Conservation (phyloP, 92 coral and sea anemone species). For the Phymanthus crucifer region DNA sequence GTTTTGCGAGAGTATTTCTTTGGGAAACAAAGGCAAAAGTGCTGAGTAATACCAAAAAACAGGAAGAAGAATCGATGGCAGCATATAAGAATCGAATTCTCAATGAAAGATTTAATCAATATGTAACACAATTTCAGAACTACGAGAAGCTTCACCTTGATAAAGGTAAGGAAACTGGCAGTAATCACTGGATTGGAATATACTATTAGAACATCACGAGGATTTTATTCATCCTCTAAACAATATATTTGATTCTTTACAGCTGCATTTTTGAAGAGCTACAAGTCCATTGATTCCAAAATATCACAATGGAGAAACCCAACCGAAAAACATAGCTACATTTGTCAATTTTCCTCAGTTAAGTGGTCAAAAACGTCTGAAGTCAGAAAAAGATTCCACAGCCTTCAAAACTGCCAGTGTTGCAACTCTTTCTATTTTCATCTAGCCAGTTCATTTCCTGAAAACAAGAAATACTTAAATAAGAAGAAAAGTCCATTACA, state of each 20-base stretch:
- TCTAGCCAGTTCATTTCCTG: conserved; percentile 15
- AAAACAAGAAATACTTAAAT: conserved; percentile 17
- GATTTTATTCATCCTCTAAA: not conserved
- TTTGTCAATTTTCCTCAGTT: conserved; percentile 16
- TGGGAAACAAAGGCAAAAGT: conserved; percentile 13
- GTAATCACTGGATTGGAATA: not conserved
- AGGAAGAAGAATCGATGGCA: not conserved
- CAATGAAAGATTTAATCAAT: conserved; percentile 12
- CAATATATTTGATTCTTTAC: not conserved
- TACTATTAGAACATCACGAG: not conserved
- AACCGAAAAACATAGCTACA: conserved; percentile 8
- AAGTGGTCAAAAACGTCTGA: conserved; percentile 23
- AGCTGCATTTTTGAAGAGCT: conserved; percentile 27
- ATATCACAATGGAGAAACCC: conserved; percentile 31
- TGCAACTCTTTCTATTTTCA: conserved; percentile 26
- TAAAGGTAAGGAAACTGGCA: conserved; percentile 12
- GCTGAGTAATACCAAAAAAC: not conserved
- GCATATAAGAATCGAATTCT: conserved; percentile 1
- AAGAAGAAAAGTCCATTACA: conserved; percentile 9
- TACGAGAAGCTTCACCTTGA: not conserved
- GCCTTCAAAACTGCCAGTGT: conserved; percentile 40
- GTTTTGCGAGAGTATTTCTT: conserved; percentile 24
- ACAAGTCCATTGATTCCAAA: conserved; percentile 34
- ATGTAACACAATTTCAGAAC: conserved; percentile 5
- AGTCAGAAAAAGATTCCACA: conserved; percentile 22